Evolutionary conservation across 2,797 vertebrate species (phyloP).

Genomic region (Muscicapa striata): DNA sequence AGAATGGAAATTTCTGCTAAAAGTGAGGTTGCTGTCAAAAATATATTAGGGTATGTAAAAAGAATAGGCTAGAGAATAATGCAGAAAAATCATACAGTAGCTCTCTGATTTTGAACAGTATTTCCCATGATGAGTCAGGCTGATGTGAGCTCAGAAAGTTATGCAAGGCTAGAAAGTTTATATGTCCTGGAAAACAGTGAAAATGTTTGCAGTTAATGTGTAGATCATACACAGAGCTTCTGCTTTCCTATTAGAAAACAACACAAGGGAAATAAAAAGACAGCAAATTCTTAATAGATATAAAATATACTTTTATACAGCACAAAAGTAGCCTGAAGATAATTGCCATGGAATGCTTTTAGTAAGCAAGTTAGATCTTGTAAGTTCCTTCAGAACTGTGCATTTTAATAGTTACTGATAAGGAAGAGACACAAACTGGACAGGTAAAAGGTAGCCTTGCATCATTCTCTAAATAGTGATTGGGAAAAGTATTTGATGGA

Average conservation of each 20-base stretch:
- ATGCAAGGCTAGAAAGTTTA: neutral
- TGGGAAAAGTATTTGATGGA: neutral
- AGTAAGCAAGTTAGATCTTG: neutral
- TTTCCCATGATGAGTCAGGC: neutral
- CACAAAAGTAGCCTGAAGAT: neutral
- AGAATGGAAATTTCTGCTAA: constrained; percentile 17
- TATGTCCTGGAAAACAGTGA: neutral
- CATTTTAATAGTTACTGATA: neutral
- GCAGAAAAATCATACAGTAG: constrained; percentile 8
- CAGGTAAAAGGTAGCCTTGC: neutral
- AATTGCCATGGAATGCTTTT: neutral
- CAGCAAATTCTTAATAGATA: neutral
- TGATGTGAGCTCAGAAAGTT: neutral
- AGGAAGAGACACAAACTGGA: neutral
- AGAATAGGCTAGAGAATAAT: neutral
- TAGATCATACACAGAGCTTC: neutral
- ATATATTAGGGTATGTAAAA: neutral
- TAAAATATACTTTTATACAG: neutral
- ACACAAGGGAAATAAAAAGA: neutral
- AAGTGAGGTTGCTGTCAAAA: constrained; percentile 23
- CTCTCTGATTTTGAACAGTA: neutral
- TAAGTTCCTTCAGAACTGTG: neutral
- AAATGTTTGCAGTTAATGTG: neutral
- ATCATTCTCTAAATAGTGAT: neutral
- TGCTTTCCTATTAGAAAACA: neutral